Evolutionary conservation across 1,140 invertebrate genomes (phyloP).

Genomic region (Zaprionus capensis): DNA sequence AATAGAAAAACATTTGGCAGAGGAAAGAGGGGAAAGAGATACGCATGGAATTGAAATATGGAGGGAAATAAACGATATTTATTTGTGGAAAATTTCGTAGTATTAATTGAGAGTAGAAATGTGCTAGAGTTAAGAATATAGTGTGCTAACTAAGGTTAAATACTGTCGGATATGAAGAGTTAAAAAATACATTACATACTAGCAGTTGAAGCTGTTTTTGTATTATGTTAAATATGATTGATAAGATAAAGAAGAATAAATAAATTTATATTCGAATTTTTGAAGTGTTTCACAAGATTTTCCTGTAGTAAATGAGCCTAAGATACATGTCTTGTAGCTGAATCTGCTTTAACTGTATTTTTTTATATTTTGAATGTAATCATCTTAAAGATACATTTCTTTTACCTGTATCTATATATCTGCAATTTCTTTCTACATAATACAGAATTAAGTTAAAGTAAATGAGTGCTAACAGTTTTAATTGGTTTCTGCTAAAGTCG

Average conservation of each 20-base stretch:
- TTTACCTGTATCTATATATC: not conserved
- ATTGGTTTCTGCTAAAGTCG: too few species aligned
- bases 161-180: too few species aligned
- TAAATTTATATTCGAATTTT: accelerated
- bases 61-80: not conserved
- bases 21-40: not conserved
- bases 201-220: not conserved
- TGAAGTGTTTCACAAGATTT: accelerated
- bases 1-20: not conserved
- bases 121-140: not conserved
- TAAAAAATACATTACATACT: not conserved
- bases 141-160: not conserved
- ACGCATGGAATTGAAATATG: not conserved
- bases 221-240: not conserved
- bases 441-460: too few species aligned
- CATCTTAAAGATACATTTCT: not conserved
- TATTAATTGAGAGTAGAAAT: not conserved
- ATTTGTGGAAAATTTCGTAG: not conserved
- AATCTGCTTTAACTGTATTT: not conserved
- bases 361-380: too few species aligned
- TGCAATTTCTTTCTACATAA: too few species aligned
- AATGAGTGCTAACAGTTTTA: too few species aligned
- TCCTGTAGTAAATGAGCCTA: not conserved
- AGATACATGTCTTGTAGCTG: not conserved
- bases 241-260: not conserved